Evolutionary conservation across 1,140 invertebrate species (phyloP).

Genomic region (Macrobrachium rosenbergii): DNA sequence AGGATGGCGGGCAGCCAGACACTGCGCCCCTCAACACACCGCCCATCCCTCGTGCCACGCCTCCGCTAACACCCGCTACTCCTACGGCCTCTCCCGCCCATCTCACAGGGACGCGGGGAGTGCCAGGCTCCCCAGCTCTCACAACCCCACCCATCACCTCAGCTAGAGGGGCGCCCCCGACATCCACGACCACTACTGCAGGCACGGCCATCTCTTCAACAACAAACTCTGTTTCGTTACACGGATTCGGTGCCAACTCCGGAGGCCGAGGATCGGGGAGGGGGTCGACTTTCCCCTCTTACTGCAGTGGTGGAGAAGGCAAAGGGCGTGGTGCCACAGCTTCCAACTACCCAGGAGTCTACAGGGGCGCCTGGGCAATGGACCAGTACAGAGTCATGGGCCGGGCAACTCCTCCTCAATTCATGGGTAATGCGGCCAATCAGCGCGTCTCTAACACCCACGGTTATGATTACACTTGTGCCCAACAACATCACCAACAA

Average conservation of each 20-base stretch:
- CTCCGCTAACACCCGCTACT: conserved; percentile 79
- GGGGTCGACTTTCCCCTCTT: conserved; percentile 38
- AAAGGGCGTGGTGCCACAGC: conserved; percentile 49
- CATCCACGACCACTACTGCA: conserved; percentile 44
- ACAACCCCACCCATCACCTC: conserved; percentile 55
- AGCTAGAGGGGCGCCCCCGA: conserved; percentile 47
- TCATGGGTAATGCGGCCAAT: conserved; percentile 51
- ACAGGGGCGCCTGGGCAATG: conserved; percentile 51
- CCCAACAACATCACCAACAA: conserved; percentile 68
- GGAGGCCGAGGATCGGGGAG: conserved; percentile 44
- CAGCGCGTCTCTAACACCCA: conserved; percentile 49
- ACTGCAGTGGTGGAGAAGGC: conserved; percentile 37
- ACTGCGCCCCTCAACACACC: conserved; percentile 78
- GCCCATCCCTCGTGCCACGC: conserved; percentile 71
- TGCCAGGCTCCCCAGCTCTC: conserved; percentile 46
- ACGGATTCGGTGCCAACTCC: conserved; percentile 32
- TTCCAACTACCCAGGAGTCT: conserved; percentile 45
- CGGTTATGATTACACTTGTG: conserved; percentile 59
- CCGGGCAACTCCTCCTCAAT: conserved; percentile 65
- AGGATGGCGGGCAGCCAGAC: conserved; percentile 68
- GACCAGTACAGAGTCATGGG: conserved; percentile 56
- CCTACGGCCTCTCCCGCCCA: conserved; percentile 70
- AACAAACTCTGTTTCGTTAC: conserved; percentile 39
- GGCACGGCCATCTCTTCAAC: conserved; percentile 22
- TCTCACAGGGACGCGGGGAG: conserved; percentile 75